Evolutionary conservation across 2,888 invertebrate genomes (phyloP), one percentile per base, ranked within the genome.

Genomic region (Celastrina argiolus): DNA sequence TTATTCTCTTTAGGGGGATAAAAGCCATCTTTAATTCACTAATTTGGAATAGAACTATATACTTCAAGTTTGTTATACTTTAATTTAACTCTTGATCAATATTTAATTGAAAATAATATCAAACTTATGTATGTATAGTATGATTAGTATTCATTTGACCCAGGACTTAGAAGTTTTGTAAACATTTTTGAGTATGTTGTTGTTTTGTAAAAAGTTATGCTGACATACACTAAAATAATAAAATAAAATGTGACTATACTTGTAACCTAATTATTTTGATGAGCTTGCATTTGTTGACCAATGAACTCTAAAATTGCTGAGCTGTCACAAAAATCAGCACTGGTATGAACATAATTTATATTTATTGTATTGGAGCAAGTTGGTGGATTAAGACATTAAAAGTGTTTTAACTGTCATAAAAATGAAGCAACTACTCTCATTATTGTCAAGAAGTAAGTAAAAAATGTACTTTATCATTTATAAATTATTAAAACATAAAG

Each of bases 371-470:
- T 8, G 12, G 16, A 26, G 51, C 12, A 12, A 22, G 22, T 26
- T 51, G 12, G 18, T 12, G 51, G 10, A 8, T 12, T 22, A 51
- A 12, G 22, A 51, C 0, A 10, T 45, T 18, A 16, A 18, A 51
- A 51, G 51, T 51, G 51, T 26, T 51, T 12, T 22, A 18, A 51
- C 4, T 51, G 12, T 22, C 8, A 22, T 12, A 51, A 51, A 51
- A 51, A 45, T 51, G 51, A 51, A 51, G 26, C 22, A 22, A 22
- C 51, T 51, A 22, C 22, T 51, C 22, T 51, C 51, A 22, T 51
- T 51, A 51, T 22, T 51, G 22, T 51, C 51, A 51, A 51, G 51
- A 51, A 51, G 51, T 51, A 51, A 51, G 51, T 51, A 12, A 51
- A 22, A 26, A 36, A 3, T 2, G 2, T 7, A 16, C 7, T 42